phyloP scores from a whole-genome alignment of 1,140 invertebrate genomes.

The Drosophila lini region DNA sequence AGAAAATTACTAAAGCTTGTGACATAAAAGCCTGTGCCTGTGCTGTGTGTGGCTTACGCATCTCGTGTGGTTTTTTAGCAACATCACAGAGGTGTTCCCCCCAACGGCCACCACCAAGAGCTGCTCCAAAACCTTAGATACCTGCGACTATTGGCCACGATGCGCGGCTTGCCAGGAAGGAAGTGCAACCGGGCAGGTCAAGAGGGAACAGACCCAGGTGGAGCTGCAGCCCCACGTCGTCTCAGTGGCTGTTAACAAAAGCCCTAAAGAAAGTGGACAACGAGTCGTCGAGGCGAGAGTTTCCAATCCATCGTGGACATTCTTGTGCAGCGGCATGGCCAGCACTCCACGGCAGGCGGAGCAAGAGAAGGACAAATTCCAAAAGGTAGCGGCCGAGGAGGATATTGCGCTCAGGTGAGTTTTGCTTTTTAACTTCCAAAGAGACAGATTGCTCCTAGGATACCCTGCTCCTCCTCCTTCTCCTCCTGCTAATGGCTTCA shows the following conservation, averaged over 20 bases:
- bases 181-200: constrained; percentile 8
- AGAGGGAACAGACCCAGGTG: constrained; percentile 5
- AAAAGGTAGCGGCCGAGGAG: neutral
- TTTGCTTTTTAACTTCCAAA: constrained; percentile 2
- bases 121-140: constrained; percentile 56
- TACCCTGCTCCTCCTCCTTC: neutral
- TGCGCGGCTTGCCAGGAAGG: constrained; percentile 61
- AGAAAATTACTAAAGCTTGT: constrained; percentile 1
- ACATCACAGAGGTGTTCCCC: neutral
- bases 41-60: constrained; percentile 9
- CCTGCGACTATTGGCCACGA: constrained; percentile 78
- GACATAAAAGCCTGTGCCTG: neutral
- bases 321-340: constrained; percentile 63
- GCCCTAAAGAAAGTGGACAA: constrained; percentile 9
- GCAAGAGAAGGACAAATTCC: neutral
- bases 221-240: constrained; percentile 36
- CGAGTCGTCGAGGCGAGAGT: constrained; percentile 1
- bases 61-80: constrained; percentile 41
- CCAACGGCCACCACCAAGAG: constrained; percentile 52
- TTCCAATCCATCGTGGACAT: constrained; percentile 52
- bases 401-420: constrained; percentile 37
- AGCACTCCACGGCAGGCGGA: constrained; percentile 1
- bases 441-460: constrained; percentile 20
- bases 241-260: constrained; percentile 53
- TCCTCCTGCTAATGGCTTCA: constrained; percentile 7